A percentile compares a stretch with the other conserved stretches of the same genome.
Conservation (phyloP, 2,888 invertebrate genomes). For the Fragum fragum region DNA sequence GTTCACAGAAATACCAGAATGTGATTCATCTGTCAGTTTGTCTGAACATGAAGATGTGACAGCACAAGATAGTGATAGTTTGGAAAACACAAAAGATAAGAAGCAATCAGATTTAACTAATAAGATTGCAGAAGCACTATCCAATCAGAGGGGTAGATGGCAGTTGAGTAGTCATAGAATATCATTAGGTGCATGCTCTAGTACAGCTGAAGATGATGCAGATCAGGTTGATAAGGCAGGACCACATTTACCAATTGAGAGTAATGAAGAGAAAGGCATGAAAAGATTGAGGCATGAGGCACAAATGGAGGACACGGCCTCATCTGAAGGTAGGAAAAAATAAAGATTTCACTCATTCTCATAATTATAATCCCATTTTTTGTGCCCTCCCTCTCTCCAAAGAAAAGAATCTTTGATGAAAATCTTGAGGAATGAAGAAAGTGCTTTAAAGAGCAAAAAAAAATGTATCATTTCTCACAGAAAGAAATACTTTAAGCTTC, state of each 20-base stretch:
- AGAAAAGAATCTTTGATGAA: too few species aligned
- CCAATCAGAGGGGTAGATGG: slow-evolving; percentile 63
- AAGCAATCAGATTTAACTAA: slow-evolving; percentile 58
- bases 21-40: slow-evolving; percentile 57
- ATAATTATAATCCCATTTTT: too few species aligned
- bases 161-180: slow-evolving; percentile 49
- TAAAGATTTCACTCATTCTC: too few species aligned
- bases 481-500: too few species aligned
- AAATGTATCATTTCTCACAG: too few species aligned
- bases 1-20: slow-evolving; percentile 44
- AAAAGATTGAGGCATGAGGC: slow-evolving; percentile 35
- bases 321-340: slow-evolving; percentile 37
- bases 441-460: too few species aligned
- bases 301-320: slow-evolving; percentile 32
- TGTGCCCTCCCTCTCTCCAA: too few species aligned
- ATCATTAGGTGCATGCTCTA: slow-evolving; percentile 1
- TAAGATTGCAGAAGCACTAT: slow-evolving; percentile 62
- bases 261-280: slow-evolving; percentile 17
- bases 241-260: neutral
- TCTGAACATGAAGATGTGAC: slow-evolving; percentile 24
- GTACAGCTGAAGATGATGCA: slow-evolving; percentile 18
- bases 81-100: slow-evolving; percentile 22
- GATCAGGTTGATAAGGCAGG: neutral
- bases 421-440: too few species aligned
- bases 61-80: neutral